phyloP scores from a whole-genome alignment of 2,113 vertebrate genomes.

The Pterocles burchelli region DNA sequence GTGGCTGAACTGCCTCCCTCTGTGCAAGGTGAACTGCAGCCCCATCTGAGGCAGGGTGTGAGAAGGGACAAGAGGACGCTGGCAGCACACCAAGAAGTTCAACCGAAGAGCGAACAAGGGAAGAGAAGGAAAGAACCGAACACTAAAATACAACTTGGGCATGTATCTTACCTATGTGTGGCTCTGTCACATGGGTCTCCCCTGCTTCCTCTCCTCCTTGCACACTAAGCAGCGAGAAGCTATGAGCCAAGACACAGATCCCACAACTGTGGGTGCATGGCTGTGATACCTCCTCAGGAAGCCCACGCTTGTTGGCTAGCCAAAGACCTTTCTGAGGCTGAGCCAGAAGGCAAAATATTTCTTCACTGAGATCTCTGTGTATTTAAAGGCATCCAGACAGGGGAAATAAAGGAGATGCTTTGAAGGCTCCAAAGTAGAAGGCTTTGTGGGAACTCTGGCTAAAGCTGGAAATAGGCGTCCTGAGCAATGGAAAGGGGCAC shows the following conservation, averaged over 20 bases:
- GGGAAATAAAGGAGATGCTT: neutral
- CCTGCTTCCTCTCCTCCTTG: neutral
- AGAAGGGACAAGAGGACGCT: neutral
- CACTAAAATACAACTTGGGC: neutral
- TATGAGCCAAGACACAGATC: neutral
- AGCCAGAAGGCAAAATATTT: neutral
- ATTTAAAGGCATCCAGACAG: neutral
- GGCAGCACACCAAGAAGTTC: neutral
- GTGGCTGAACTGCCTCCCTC: neutral
- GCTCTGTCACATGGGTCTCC: neutral
- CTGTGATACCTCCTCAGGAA: neutral
- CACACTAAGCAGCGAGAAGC: rapidly evolving
- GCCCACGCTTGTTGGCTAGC: neutral
- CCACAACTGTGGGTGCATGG: neutral
- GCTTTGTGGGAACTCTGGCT: neutral
- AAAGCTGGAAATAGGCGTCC: neutral
- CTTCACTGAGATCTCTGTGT: neutral
- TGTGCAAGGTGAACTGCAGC: neutral
- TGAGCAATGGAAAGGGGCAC: neutral
- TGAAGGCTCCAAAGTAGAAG: neutral
- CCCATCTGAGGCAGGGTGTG: neutral
- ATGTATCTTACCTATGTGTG: neutral
- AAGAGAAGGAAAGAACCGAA: neutral
- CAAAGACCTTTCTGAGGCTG: neutral
- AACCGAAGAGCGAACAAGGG: rapidly evolving